phyloP scores from a whole-genome alignment of 2,888 invertebrate genomes.

The Calameuta filiformis region DNA sequence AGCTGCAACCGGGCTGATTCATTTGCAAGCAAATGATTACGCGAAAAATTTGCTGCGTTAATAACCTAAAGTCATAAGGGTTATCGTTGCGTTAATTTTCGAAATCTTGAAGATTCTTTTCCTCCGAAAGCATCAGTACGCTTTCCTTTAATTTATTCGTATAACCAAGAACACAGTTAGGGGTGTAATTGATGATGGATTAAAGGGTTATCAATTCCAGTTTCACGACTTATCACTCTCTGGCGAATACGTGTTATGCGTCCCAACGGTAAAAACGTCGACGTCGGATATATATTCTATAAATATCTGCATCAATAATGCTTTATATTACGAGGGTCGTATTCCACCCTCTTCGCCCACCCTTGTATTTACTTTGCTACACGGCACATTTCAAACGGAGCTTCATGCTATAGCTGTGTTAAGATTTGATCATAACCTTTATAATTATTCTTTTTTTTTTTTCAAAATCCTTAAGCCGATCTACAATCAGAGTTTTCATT shows the following conservation, averaged over 20 bases:
- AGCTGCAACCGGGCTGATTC: not conserved
- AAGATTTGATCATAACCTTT: not conserved
- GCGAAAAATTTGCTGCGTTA: not conserved
- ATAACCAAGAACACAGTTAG: not conserved
- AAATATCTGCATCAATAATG: constrained; percentile 22
- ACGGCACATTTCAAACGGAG: not conserved
- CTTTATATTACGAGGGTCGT: not conserved
- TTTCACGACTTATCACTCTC: not conserved
- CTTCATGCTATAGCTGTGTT: not conserved
- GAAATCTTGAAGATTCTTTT: not conserved
- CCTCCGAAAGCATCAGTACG: not conserved
- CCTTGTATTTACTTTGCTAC: not conserved
- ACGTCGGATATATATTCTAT: constrained; percentile 9
- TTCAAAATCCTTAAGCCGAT: not conserved
- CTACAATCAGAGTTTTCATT: not conserved
- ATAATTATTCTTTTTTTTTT: not conserved
- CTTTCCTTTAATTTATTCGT: not conserved
- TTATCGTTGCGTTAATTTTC: not conserved
- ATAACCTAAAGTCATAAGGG: not conserved
- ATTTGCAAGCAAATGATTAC: not conserved
- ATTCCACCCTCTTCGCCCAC: not conserved
- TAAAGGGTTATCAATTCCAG: not conserved
- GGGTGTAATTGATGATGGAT: not conserved
- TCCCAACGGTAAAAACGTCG: not conserved
- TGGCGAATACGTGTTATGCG: not conserved